Base-by-base conservation (phyloP, 2,888 invertebrate genomes). In the Ormyrus labotus region DNA sequence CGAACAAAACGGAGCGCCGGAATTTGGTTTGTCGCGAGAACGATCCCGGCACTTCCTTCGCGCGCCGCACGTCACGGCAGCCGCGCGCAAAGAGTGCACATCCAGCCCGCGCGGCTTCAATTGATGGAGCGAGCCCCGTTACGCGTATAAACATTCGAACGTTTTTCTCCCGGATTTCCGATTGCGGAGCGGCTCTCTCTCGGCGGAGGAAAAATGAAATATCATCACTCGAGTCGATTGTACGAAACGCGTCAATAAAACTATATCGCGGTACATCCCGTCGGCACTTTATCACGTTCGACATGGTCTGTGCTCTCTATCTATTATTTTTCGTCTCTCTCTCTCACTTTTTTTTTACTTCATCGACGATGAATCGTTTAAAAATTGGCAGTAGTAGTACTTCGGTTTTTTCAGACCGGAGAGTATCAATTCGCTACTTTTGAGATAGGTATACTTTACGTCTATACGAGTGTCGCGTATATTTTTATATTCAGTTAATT, bases 221-320 rank as follows among this genome's bases (percentile, higher is more conserved):
- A 78, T 80, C 80, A 80, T 80, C 75, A 50, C 75, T 71, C 61
- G 65, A 67, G 67, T 80, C 80, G 75, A 76, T 80, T 80, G 71
- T 76, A 76, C 80, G 65, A 69, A 80, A 75, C 80, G 76, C 72
- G 55, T 68, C 76, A 57, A 72, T 76, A 80, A 75, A 80, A 76
- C 69, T 58, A 75, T 61, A 74, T 68, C 55, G 73, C 48, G 34
- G 57, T 51, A 70, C 58, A 64, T 70, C 64, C 76, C 71, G 67
- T 55, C 61, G 71, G 64, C 55, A 76, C 71, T 76, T 72, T 76
- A 78, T 81, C 81, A 69, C 81, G 77, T 70, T 78, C 69, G 69
- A 73, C 69, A 77, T 72, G 72, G 63, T 72, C 61, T 60, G 69
- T 67, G 61, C 65, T 71, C 34, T 65, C 55, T 45, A 19, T 58